A percentile compares a stretch with the other conserved stretches of the same genome.
These are phyloP conservation scores for Dufourea novaeangliae DNA, from an alignment of 1,140 invertebrate species.

Conservation along the genomic window DNA sequence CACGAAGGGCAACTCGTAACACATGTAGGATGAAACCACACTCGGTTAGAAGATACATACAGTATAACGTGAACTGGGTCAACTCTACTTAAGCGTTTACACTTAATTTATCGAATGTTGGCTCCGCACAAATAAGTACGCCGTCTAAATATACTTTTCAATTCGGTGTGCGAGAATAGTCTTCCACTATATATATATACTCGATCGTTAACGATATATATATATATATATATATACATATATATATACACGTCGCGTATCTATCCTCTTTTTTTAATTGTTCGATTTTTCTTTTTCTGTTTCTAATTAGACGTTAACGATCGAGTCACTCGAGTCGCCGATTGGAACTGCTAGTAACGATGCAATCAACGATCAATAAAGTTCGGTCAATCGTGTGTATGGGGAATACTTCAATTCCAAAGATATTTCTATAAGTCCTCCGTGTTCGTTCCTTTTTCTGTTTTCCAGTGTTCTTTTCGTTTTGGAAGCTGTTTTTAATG, in stretches of 20 bases:
- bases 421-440: neutral
- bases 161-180: slow-evolving; percentile 54
- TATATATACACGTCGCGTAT: slow-evolving; percentile 3
- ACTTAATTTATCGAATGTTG: slow-evolving; percentile 58
- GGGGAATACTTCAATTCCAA: neutral
- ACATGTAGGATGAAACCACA: slow-evolving; percentile 50
- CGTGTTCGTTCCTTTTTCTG: neutral
- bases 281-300: neutral
- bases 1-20: slow-evolving; percentile 52
- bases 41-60: slow-evolving; percentile 56
- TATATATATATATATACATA: neutral
- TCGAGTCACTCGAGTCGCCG: neutral
- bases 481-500: slow-evolving; percentile 12
- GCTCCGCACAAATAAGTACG: slow-evolving; percentile 59
- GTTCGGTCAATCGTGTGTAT: neutral
- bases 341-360: slow-evolving; percentile 19
- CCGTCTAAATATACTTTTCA: slow-evolving; percentile 50
- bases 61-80: slow-evolving; percentile 56
- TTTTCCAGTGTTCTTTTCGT: too few relatives aligned
- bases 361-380: slow-evolving; percentile 18
- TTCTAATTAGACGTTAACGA: neutral
- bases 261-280: slow-evolving; percentile 18
- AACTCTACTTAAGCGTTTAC: slow-evolving; percentile 60
- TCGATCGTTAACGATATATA: neutral
- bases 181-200: slow-evolving; percentile 26